Evolutionary conservation across 1,140 invertebrate species (phyloP).

Genomic region (Aphidius gifuensis): DNA sequence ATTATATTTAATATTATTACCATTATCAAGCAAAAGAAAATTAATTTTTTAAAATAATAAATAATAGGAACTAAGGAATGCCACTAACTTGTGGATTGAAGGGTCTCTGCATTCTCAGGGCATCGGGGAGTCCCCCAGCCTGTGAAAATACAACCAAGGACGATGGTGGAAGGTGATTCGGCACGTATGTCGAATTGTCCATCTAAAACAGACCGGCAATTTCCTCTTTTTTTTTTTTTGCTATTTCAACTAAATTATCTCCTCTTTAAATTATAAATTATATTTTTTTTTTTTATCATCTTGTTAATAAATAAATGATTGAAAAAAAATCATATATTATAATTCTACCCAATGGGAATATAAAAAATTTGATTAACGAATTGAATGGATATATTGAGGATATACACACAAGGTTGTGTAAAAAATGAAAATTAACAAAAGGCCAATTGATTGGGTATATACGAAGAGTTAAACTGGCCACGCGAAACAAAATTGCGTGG

Average conservation of each 20-base stretch:
- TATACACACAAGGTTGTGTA: too few species aligned
- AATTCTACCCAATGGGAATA: too few species aligned
- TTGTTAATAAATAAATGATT: too few species aligned
- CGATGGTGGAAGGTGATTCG: conserved; percentile 72
- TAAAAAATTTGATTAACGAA: too few species aligned
- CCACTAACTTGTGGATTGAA: conserved; percentile 67
- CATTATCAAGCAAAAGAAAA: not conserved
- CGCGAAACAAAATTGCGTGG: conserved; percentile 40
- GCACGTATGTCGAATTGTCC: conserved; percentile 68
- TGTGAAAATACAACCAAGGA: conserved; percentile 79
- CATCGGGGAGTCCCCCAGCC: conserved; percentile 70
- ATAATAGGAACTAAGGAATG: not conserved
- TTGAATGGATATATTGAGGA: too few species aligned
- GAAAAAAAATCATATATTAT: too few species aligned
- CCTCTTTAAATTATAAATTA: not conserved
- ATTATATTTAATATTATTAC: not conserved
- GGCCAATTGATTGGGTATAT: conserved; percentile 27
- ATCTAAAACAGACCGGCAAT: conserved; percentile 55
- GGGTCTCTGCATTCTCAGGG: conserved; percentile 70
- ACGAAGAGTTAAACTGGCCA: conserved; percentile 25
- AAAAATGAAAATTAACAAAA: not conserved
- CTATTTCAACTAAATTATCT: not conserved
- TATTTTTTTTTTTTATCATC: not conserved
- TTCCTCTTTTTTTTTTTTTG: conserved; percentile 28
- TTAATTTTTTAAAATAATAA: not conserved